Conservation (phyloP, 2,888 invertebrate species). For the Eudasyphora cyanicolor region DNA sequence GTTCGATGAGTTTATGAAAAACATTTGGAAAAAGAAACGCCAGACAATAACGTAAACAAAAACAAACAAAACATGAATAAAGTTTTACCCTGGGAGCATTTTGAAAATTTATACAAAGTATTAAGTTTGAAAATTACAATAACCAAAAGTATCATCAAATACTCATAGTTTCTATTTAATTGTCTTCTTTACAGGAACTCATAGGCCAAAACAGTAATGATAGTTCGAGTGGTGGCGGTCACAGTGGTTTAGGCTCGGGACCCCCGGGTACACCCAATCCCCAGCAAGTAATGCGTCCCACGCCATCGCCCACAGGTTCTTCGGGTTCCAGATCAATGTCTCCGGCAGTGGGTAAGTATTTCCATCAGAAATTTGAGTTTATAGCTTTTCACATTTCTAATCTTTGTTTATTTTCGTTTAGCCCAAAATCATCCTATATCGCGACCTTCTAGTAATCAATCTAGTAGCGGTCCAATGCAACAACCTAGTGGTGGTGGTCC, state of each 20-base stretch:
- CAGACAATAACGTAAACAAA: constrained; percentile 34
- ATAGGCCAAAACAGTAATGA: constrained; percentile 93
- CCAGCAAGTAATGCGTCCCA: constrained; percentile 92
- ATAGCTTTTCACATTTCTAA: background rate
- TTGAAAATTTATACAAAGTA: constrained; percentile 71
- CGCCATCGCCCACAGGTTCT: constrained; percentile 95
- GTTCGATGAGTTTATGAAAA: constrained; percentile 11
- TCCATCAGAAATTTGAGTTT: background rate
- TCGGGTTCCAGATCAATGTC: constrained; percentile 98
- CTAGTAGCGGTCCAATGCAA: constrained; percentile 81
- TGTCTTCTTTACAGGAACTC: constrained; percentile 87
- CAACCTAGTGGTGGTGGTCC: constrained; percentile 72
- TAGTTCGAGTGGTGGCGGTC: constrained; percentile 87
- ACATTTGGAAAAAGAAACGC: constrained; percentile 40
- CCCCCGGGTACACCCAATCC: constrained; percentile 84
- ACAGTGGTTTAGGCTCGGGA: constrained; percentile 85
- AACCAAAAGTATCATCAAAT: background rate
- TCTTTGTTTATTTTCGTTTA: constrained; percentile 54
- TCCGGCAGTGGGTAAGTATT: constrained; percentile 94
- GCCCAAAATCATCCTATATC: constrained; percentile 96
- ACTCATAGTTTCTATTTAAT: background rate
- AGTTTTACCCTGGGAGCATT: constrained; percentile 70
- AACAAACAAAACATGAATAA: constrained; percentile 66
- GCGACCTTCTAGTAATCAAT: constrained; percentile 92
- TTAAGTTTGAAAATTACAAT: background rate